Evolutionary conservation across 2,113 vertebrate species (phyloP).

Genomic region (Ameiurus melas): DNA sequence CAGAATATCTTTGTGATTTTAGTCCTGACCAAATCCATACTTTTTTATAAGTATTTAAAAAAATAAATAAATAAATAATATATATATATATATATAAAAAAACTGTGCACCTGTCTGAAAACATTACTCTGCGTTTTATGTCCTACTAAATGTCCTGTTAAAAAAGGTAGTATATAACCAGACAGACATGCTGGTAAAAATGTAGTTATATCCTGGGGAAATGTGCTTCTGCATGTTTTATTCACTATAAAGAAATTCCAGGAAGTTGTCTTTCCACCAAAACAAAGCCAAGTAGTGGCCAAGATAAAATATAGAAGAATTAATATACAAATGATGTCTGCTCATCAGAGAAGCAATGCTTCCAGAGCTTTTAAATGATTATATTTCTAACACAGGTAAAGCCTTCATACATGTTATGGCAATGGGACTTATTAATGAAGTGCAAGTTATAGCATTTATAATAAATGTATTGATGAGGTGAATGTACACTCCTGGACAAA

Average conservation of each 20-base stretch:
- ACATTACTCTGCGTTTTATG: neutral
- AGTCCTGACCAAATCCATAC: neutral
- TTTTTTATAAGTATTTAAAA: no score
- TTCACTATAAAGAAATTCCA: neutral
- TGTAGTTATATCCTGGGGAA: neutral
- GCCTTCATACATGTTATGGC: neutral
- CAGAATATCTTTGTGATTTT: neutral
- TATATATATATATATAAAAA: no score
- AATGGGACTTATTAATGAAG: neutral
- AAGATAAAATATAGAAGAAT: neutral
- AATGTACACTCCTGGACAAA: no score
- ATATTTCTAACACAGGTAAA: neutral
- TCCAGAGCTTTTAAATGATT: neutral
- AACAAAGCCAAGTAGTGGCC: neutral
- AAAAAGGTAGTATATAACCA: neutral
- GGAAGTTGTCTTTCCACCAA: neutral
- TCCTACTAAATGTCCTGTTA: neutral
- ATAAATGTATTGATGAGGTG: neutral
- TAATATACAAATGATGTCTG: neutral
- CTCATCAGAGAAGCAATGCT: neutral
- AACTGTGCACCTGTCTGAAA: neutral
- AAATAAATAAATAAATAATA: no score
- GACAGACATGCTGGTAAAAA: neutral
- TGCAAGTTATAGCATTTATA: neutral
- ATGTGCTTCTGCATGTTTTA: neutral